Base-by-base conservation (phyloP, 2,113 vertebrate species). In the Odocoileus virginianus region DNA sequence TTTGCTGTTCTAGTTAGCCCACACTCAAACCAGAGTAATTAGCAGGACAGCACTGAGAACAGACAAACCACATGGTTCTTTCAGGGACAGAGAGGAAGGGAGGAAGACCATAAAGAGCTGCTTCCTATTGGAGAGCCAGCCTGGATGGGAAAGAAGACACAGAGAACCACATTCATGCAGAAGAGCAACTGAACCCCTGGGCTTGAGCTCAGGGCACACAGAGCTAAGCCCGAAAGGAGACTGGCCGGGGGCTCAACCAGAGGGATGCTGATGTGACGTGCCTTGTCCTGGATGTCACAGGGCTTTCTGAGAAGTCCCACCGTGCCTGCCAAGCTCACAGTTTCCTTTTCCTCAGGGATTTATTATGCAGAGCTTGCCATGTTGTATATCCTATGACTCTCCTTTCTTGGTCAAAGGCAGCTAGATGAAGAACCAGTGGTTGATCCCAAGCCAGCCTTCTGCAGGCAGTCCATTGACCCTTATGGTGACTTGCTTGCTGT, bases 81-180 rank as follows among this genome's bases (percentile, higher is more conserved):
- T 50, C n/a, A 84, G 15, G 30, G n/a, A 87, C 28, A 43, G 43
- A 71, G 61, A 67, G 30, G 88, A 92, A 52, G 25, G 40, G 60
- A 76, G 64, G 40, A 71, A 76, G 64, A 89, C 33, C 64, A 94
- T 27, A 30, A 90, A 87, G 60, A 94, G 19, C 43, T 60, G 43
- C 57, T 85, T 92, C 50, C 17, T 61, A 33, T 17, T 89, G 7
- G 60, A 81, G 43, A 85, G 79, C n/a, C 40, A 89, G 5, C 6
- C 19, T 40, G 36, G 67, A 61, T 4, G 54, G 36, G 8, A 21
- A 74, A 67, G 54, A 76, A 43, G 71, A 76, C 71, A 76, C 67
- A 43, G 71, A 76, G 12, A 43, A 25, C 27, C 71, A 76, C 86
- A 87, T 21, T 30, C 47, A 40, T 43, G 43, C 17, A 78, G 81